A percentile compares a stretch with the other conserved stretches of the same genome.
Evolutionary conservation across 2,888 invertebrate species (phyloP).

Genomic region (Rhopalosiphum nymphaeae): DNA sequence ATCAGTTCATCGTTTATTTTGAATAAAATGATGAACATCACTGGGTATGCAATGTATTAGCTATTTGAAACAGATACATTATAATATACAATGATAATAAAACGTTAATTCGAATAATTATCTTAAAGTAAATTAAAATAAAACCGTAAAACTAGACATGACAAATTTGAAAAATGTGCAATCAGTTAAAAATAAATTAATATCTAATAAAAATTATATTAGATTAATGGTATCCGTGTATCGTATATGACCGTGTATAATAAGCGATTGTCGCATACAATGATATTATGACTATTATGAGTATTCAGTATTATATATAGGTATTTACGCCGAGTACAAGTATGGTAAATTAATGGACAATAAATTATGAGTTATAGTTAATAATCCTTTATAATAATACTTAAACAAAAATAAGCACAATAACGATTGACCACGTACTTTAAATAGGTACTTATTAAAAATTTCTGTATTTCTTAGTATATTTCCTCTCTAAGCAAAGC

Average conservation of each 20-base stretch:
- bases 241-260: not conserved
- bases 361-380: not conserved
- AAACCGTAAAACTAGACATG: not conserved
- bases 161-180: not conserved
- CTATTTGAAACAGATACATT: not conserved
- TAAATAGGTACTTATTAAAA: too few relatives aligned
- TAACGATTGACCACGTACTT: not conserved
- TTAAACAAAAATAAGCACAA: not conserved
- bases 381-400: not conserved
- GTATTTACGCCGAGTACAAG: not conserved
- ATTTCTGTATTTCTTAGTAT: not conserved
- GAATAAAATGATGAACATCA: not conserved
- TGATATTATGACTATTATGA: not conserved
- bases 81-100: not conserved
- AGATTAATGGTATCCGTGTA: not conserved
- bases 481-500: not conserved
- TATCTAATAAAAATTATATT: not conserved
- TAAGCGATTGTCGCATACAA: not conserved
- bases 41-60: not conserved
- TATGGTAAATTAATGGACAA: not conserved
- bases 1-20: not conserved
- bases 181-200: not conserved
- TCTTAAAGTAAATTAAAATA: not conserved
- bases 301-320: not conserved
- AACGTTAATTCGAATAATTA: not conserved